Percentiles rank a stretch among this genome's conserved stretches.
Evolutionary conservation across 2,888 invertebrate species (phyloP).

Genomic region (Rhodophaea formosa): DNA sequence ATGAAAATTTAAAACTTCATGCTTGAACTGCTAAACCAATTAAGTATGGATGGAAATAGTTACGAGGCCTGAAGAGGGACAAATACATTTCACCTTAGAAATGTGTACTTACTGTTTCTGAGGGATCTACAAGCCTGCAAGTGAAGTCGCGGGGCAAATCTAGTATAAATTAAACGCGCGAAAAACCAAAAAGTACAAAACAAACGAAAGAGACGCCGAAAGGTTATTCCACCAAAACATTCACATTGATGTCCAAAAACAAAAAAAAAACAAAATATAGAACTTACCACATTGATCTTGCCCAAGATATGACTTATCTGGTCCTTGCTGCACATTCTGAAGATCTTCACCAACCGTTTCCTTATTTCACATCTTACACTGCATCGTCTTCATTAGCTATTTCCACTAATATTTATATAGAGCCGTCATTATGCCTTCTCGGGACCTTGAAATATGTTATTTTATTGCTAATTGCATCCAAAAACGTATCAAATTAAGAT

Average conservation of each 20-base stretch:
- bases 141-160: too few species aligned
- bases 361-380: constrained; percentile 53
- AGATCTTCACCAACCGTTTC: constrained; percentile 31
- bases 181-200: background rate
- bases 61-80: too few species aligned
- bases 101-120: too few species aligned
- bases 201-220: background rate
- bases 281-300: constrained; percentile 87
- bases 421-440: constrained; percentile 21
- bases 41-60: too few species aligned
- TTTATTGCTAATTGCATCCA: background rate
- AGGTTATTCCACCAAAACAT: background rate
- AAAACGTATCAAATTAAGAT: background rate
- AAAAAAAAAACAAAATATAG: background rate
- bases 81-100: too few species aligned
- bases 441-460: constrained; percentile 15
- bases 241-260: background rate
- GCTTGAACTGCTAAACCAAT: too few species aligned
- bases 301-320: constrained; percentile 86
- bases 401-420: constrained; percentile 29
- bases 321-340: constrained; percentile 85
- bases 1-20: too few species aligned
- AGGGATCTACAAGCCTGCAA: too few species aligned
- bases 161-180: too few species aligned
- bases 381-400: constrained; percentile 24